Conservation (phyloP, 1,140 invertebrate species). For the Drosophila novamexicana region DNA sequence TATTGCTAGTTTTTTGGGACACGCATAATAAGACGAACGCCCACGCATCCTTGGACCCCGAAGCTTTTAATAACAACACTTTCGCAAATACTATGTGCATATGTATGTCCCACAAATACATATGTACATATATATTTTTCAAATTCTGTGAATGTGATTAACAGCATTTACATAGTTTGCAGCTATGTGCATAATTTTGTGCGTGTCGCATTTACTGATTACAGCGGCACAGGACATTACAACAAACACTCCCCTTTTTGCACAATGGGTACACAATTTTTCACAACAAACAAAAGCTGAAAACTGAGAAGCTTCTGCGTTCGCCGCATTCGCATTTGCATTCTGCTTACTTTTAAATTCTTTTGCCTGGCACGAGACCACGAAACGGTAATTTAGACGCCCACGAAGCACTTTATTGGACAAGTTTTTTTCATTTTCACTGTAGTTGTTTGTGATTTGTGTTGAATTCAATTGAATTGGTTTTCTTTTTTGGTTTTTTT, state of each 20-base stretch:
- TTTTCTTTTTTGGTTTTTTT: slow-evolving; percentile 17
- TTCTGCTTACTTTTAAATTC: slow-evolving; percentile 68
- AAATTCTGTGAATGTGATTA: not conserved
- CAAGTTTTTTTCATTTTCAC: slow-evolving; percentile 35
- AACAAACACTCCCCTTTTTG: slow-evolving; percentile 64
- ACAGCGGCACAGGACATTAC: slow-evolving; percentile 5
- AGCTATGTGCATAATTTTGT: not conserved
- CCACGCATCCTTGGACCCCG: slow-evolving; percentile 2
- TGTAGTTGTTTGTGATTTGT: slow-evolving; percentile 2
- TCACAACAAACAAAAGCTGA: slow-evolving; percentile 76
- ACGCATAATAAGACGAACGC: slow-evolving; percentile 8
- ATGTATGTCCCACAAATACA: not conserved
- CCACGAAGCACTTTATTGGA: slow-evolving; percentile 41
- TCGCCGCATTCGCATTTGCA: slow-evolving; percentile 32
- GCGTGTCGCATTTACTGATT: slow-evolving; percentile 8
- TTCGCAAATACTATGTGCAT: not conserved
- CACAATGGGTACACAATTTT: slow-evolving; percentile 71
- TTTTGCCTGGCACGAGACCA: slow-evolving; percentile 17
- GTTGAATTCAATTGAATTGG: slow-evolving; percentile 15
- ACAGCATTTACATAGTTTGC: slow-evolving; percentile 33
- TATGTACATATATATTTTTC: slow-evolving; percentile 3
- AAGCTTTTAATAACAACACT: slow-evolving; percentile 6
- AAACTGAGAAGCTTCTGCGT: slow-evolving; percentile 22
- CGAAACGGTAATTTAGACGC: slow-evolving; percentile 28
- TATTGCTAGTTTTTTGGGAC: slow-evolving; percentile 10